Evolutionary conservation across 2,113 vertebrate genomes (phyloP).

Genomic region (Sylvilagus bachmani): DNA sequence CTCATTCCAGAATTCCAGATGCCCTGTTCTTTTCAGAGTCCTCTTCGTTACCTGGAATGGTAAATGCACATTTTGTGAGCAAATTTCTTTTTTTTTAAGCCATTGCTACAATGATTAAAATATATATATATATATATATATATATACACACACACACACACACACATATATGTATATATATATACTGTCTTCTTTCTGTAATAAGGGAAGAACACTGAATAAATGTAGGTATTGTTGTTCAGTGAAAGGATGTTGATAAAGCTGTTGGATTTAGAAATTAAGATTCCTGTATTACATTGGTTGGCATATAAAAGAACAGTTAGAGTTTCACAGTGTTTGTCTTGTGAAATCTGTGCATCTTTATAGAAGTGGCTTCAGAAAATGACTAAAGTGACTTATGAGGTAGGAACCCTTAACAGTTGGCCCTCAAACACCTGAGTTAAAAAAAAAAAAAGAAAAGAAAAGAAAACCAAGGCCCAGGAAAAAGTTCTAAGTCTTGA

Average conservation of each 20-base stretch:
- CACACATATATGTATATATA: too few relatives aligned
- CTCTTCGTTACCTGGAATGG: background rate
- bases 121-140: too few relatives aligned
- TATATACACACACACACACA: too few relatives aligned
- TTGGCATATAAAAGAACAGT: background rate
- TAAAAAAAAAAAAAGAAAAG: background rate
- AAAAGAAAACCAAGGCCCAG: background rate
- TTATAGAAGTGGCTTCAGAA: background rate
- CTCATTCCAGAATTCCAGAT: background rate
- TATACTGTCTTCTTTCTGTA: background rate
- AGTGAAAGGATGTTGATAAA: slow-evolving; percentile 21
- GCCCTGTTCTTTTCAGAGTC: background rate
- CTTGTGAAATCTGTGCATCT: background rate
- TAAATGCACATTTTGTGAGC: background rate
- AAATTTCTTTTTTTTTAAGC: background rate
- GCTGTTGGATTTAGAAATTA: background rate
- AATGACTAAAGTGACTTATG: slow-evolving; percentile 1
- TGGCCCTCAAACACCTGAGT: background rate
- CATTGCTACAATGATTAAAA: background rate
- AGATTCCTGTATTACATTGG: background rate
- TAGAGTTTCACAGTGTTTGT: background rate
- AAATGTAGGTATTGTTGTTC: background rate
- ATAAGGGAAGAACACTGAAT: background rate
- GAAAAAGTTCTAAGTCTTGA: background rate
- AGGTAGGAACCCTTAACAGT: background rate